Conservation (phyloP, 2,797 vertebrate species). For the Scolopax bukidnonensis region DNA sequence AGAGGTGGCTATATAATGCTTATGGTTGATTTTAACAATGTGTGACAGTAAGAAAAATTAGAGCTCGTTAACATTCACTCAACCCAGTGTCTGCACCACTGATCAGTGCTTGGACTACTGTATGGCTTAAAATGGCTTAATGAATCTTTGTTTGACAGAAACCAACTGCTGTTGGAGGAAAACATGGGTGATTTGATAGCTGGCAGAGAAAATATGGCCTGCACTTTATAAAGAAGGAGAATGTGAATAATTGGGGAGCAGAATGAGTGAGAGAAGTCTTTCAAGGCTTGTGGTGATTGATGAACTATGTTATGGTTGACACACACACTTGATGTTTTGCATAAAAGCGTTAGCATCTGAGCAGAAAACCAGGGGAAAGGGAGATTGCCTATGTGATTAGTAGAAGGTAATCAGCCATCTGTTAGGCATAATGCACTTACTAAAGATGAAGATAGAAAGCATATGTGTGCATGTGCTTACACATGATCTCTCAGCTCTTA, state of each 20-base stretch:
- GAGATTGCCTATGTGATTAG: conserved; percentile 29
- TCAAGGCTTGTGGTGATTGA: conserved; percentile 31
- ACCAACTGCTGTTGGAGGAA: background rate
- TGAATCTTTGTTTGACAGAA: conserved; percentile 41
- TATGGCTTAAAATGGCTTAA: conserved; percentile 29
- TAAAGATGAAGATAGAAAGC: background rate
- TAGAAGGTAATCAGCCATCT: conserved; percentile 58
- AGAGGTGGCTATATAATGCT: conserved; percentile 27
- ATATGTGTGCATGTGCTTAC: conserved; percentile 5
- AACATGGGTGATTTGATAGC: background rate
- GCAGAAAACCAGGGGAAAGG: conserved; percentile 10
- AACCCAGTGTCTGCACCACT: conserved; percentile 9
- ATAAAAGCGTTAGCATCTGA: conserved; percentile 12
- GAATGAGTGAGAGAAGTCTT: background rate
- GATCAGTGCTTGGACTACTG: conserved; percentile 7
- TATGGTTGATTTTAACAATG: conserved; percentile 46
- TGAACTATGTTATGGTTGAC: background rate
- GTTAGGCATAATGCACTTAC: background rate
- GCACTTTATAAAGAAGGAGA: background rate
- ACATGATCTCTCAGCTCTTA: conserved; percentile 7
- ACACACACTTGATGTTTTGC: background rate
- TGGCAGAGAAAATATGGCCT: background rate
- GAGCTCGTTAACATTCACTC: conserved; percentile 42
- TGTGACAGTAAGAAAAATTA: conserved; percentile 34
- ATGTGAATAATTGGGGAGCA: background rate